A percentile compares a stretch with the other conserved stretches of the same genome.
Evolutionary conservation across 2,888 invertebrate genomes (phyloP).

Genomic region (Entomobrya proxima): DNA sequence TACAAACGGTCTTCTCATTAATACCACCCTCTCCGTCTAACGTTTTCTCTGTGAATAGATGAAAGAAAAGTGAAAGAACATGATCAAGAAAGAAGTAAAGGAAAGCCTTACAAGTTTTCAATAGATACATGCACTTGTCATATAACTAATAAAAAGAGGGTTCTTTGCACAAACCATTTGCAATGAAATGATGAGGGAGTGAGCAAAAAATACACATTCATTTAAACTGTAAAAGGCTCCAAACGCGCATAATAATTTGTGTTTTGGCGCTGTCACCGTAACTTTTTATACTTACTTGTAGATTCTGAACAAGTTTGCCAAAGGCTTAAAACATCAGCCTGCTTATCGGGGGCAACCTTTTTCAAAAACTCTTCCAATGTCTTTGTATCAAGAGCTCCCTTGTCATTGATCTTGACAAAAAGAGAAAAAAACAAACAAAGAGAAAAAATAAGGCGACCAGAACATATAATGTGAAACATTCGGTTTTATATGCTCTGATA

Average conservation of each 20-base stretch:
- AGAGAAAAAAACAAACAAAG: neutral
- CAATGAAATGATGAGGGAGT: neutral
- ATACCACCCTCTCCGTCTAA: conserved; percentile 57
- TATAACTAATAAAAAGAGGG: conserved; percentile 14
- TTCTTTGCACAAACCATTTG: neutral
- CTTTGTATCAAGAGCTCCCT: conserved; percentile 44
- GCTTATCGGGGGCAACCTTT: conserved; percentile 54
- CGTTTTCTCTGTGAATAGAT: conserved; percentile 54
- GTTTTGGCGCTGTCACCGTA: neutral
- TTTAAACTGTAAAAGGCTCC: neutral
- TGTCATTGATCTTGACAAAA: conserved; percentile 45
- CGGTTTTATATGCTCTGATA: neutral
- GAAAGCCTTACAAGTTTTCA: conserved; percentile 12
- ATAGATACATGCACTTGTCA: conserved; percentile 17
- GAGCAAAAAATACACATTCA: conserved; percentile 31
- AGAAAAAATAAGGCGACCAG: conserved; percentile 1
- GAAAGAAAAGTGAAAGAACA: conserved; percentile 2
- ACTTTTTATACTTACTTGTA: conserved; percentile 47
- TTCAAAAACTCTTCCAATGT: conserved; percentile 42
- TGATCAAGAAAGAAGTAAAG: neutral
- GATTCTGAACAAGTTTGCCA: conserved; percentile 55
- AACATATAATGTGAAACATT: neutral
- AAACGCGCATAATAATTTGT: neutral
- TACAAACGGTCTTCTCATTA: conserved; percentile 59
- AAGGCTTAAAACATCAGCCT: conserved; percentile 48